A percentile compares a stretch with the other conserved stretches of the same genome.
Conservation (phyloP, 2,888 invertebrate genomes). For the Tenthredo amoena region DNA sequence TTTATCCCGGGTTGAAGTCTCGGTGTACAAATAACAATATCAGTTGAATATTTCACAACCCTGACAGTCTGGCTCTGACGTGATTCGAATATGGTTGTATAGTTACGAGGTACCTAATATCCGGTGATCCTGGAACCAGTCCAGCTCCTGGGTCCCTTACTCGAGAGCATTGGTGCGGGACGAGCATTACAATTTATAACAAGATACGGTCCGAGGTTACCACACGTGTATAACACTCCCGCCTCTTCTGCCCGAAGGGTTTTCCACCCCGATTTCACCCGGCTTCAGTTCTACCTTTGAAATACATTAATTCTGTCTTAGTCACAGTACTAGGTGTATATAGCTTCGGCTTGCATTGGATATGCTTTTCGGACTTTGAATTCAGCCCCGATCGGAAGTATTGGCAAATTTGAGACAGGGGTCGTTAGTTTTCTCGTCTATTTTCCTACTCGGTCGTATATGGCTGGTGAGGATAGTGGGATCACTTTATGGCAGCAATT, state of each 20-base stretch:
- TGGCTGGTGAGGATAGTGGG: not conserved
- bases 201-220: not conserved
- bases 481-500: slow-evolving; percentile 13
- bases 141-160: slow-evolving; percentile 6
- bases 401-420: not conserved
- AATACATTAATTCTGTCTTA: not conserved
- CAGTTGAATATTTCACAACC: slow-evolving; percentile 18
- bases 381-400: not conserved
- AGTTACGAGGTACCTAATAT: slow-evolving; percentile 17
- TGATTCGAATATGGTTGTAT: slow-evolving; percentile 19
- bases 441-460: not conserved
- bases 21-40: slow-evolving; percentile 6
- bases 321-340: no score
- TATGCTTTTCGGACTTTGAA: not conserved
- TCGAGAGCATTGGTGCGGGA: not conserved
- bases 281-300: not conserved
- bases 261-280: not conserved
- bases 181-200: slow-evolving; percentile 31
- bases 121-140: slow-evolving; percentile 43
- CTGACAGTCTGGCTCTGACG: slow-evolving; percentile 18
- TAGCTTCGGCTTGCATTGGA: not conserved
- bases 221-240: not conserved
- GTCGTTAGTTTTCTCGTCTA: not conserved
- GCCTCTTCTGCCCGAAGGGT: not conserved
- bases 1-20: not conserved